Conservation (phyloP, 2,888 invertebrate genomes). For the Drosophila quasianomalipes region DNA sequence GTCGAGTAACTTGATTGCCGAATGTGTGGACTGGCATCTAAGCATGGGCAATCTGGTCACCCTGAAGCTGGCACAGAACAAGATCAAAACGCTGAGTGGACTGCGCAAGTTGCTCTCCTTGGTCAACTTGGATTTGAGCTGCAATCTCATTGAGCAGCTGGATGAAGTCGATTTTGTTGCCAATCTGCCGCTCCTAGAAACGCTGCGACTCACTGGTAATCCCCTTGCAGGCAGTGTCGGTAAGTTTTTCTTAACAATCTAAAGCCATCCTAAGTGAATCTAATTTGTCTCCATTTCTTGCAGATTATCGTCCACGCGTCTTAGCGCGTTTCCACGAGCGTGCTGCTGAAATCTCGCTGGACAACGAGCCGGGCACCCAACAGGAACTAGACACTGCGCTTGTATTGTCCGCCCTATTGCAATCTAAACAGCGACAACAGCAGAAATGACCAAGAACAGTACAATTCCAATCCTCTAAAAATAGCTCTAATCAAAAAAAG, state of each 20-base stretch:
- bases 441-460: slow-evolving; percentile 57
- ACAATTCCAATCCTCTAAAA: slow-evolving; percentile 21
- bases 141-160: slow-evolving; percentile 92
- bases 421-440: slow-evolving; percentile 75
- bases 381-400: slow-evolving; percentile 96
- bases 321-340: slow-evolving; percentile 94
- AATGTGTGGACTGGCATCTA: slow-evolving; percentile 92
- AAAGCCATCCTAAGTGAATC: accelerated
- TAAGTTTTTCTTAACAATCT: slow-evolving; percentile 47
- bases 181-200: slow-evolving; percentile 93
- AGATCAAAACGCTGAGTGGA: slow-evolving; percentile 89
- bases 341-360: slow-evolving; percentile 93
- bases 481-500: slow-evolving; percentile 25
- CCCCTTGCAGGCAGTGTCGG: slow-evolving; percentile 90
- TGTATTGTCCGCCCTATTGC: slow-evolving; percentile 93
- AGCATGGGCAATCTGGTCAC: slow-evolving; percentile 95
- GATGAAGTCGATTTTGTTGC: slow-evolving; percentile 93
- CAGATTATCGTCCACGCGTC: slow-evolving; percentile 96
- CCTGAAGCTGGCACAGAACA: slow-evolving; percentile 94
- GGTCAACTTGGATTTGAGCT: slow-evolving; percentile 93
- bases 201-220: slow-evolving; percentile 95
- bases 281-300: background rate
- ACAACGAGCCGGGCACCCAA: slow-evolving; percentile 94
- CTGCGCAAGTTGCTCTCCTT: slow-evolving; percentile 94
- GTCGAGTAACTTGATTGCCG: slow-evolving; percentile 91